Percentiles rank a stretch among this genome's conserved stretches.
These are phyloP conservation scores for Antrozous pallidus DNA, from an alignment of 2,797 vertebrate genomes.

Conservation along the genomic window DNA sequence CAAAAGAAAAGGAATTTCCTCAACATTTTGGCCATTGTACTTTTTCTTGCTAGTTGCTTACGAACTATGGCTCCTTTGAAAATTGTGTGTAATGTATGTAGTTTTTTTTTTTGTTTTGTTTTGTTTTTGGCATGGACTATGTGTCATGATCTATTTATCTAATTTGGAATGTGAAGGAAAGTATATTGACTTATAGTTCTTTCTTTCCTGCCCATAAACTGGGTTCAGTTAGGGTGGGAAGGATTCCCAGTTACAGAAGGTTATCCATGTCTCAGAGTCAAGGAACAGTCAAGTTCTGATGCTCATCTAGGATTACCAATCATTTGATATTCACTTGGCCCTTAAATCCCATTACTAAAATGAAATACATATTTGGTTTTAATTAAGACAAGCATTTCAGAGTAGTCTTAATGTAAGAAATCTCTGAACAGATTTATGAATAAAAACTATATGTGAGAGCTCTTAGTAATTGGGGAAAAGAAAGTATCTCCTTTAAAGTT, in stretches of 20 bases:
- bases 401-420: constrained; percentile 10
- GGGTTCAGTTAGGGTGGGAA: neutral
- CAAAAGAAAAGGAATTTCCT: constrained; percentile 34
- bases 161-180: constrained; percentile 45
- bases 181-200: neutral
- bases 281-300: constrained; percentile 35
- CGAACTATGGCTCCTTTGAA: constrained; percentile 4
- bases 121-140: neutral
- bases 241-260: neutral
- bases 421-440: constrained; percentile 15
- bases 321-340: constrained; percentile 14
- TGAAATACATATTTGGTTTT: constrained; percentile 48
- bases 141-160: constrained; percentile 24
- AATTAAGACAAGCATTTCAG: constrained; percentile 41
- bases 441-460: neutral
- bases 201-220: constrained; percentile 4
- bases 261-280: neutral
- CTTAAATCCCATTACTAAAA: constrained; percentile 18
- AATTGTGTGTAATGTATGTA: constrained; percentile 14
- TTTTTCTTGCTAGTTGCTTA: constrained; percentile 28
- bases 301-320: neutral
- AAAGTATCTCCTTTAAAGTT: constrained; percentile 28
- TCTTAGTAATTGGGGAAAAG: constrained; percentile 14
- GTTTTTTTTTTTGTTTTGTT: neutral
- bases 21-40: neutral